Evolutionary conservation across 2,113 vertebrate genomes (phyloP).

Genomic region (Melanostigma gelatinosum): DNA sequence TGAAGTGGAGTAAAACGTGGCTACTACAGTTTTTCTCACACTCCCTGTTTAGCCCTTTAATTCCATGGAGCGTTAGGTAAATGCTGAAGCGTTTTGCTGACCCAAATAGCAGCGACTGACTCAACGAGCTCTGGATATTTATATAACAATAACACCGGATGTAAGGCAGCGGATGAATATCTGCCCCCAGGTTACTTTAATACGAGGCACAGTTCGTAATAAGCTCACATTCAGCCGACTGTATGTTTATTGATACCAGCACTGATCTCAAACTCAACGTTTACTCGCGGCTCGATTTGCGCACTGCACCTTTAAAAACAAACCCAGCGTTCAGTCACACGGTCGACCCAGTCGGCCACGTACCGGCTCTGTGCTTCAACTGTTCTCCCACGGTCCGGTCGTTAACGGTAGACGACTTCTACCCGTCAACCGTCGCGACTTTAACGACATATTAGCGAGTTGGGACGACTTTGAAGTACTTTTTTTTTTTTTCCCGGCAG

Average conservation of each 20-base stretch:
- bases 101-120: constrained; percentile 7
- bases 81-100: not conserved
- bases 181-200: constrained; percentile 21
- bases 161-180: not conserved
- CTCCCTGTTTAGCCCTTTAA: not conserved
- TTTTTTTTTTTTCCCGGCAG: not conserved
- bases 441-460: not conserved
- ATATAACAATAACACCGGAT: constrained; percentile 34
- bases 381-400: not conserved
- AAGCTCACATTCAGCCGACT: too few relatives aligned
- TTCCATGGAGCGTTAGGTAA: not conserved
- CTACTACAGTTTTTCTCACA: not conserved
- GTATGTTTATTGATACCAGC: not conserved
- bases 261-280: not conserved
- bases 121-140: constrained; percentile 28
- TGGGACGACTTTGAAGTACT: not conserved
- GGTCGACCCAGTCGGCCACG: constrained; percentile 59
- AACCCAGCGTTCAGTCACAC: constrained; percentile 36
- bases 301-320: constrained; percentile 77
- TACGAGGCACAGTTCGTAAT: not conserved
- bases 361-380: constrained; percentile 20
- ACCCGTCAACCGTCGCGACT: not conserved
- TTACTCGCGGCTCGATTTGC: not conserved
- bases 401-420: not conserved
- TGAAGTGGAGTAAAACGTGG: not conserved